Evolutionary conservation across 1,140 invertebrate species (phyloP).

Genomic region (Portunus trituberculatus): DNA sequence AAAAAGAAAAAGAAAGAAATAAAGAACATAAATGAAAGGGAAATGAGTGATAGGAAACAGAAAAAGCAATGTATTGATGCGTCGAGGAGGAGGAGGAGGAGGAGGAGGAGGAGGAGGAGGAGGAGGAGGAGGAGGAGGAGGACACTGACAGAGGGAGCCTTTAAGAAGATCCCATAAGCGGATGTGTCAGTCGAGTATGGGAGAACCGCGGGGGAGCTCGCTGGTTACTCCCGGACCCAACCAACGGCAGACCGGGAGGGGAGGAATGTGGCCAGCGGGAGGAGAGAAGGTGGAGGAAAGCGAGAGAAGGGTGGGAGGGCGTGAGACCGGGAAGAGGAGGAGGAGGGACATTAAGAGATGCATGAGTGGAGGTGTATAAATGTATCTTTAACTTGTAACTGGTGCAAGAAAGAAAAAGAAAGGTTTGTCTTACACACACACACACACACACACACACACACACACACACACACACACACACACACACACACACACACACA

Average conservation of each 20-base stretch:
- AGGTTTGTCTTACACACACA: too few species aligned
- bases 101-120: background rate
- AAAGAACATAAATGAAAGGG: background rate
- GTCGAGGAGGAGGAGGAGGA: background rate
- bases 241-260: background rate
- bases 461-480: too few species aligned
- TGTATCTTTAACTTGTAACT: too few species aligned
- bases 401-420: too few species aligned
- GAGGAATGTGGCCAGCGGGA: background rate
- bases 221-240: background rate
- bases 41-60: background rate
- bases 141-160: background rate
- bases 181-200: slow-evolving; percentile 17
- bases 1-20: background rate
- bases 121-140: background rate
- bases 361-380: too few species aligned
- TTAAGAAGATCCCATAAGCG: slow-evolving; percentile 6
- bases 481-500: background rate
- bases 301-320: background rate
- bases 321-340: background rate
- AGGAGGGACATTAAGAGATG: background rate
- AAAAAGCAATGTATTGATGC: background rate
- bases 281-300: background rate
- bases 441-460: too few species aligned
- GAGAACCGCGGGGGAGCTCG: background rate